A percentile compares a stretch with the other conserved stretches of the same genome.
These are phyloP conservation scores for Drosophila testacea DNA, from an alignment of 2,888 invertebrate genomes.

Conservation along the genomic window DNA sequence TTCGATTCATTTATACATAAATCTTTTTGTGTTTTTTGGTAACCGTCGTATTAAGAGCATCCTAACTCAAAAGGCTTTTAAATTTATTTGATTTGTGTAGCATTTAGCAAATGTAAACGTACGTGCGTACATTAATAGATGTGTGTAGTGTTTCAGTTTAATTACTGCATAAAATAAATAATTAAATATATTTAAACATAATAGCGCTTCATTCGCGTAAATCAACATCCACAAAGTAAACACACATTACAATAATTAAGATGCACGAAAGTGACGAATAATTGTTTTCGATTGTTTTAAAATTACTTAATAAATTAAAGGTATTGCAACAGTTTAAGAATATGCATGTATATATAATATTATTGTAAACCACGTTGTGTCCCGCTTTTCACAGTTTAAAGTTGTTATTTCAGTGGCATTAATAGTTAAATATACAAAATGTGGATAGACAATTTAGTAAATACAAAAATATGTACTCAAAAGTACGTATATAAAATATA, in stretches of 20 bases:
- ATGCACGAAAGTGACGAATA: constrained; percentile 4
- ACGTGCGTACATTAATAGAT: background rate
- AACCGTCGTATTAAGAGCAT: background rate
- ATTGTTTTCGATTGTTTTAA: constrained; percentile 22
- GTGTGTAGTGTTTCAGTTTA: constrained; percentile 12
- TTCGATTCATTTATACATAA: background rate
- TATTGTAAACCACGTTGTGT: constrained; percentile 1
- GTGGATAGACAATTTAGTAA: constrained; percentile 24
- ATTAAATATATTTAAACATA: constrained; percentile 6
- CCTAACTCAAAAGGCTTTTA: constrained; percentile 22
- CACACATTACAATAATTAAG: constrained; percentile 2
- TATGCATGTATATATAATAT: constrained; percentile 7
- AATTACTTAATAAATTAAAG: constrained; percentile 1
- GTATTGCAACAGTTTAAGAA: constrained; percentile 14
- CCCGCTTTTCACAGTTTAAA: constrained; percentile 3
- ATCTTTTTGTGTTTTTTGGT: background rate
- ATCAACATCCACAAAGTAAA: background rate
- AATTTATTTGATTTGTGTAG: constrained; percentile 17
- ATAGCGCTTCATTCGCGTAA: background rate
- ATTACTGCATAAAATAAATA: background rate
- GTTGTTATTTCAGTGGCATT: constrained; percentile 13
- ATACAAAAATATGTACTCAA: background rate
- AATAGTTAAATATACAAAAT: constrained; percentile 13
- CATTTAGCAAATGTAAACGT: constrained; percentile 22
- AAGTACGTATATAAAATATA: background rate